Conservation (phyloP, 2,113 vertebrate genomes). For the Zosterops japonicus region DNA sequence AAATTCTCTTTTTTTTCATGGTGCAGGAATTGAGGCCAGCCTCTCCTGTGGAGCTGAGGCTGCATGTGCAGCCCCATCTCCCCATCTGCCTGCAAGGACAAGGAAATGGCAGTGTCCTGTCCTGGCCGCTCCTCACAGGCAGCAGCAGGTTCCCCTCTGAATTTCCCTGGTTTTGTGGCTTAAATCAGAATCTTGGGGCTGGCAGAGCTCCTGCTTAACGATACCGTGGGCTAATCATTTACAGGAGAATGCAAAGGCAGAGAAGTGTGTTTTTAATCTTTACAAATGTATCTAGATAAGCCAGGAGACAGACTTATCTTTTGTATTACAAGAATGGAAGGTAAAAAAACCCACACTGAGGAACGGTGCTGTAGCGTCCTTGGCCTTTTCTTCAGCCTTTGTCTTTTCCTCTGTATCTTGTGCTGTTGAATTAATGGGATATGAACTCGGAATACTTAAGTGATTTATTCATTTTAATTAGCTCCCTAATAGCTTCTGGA, state of each 20-base stretch:
- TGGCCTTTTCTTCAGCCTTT: constrained; percentile 60
- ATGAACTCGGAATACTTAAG: constrained; percentile 61
- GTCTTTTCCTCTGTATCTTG: constrained; percentile 14
- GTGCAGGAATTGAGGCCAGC: not conserved
- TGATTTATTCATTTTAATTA: constrained; percentile 64
- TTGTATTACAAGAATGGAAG: constrained; percentile 11
- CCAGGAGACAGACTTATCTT: constrained; percentile 50
- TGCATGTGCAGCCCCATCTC: not conserved
- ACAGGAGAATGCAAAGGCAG: constrained; percentile 6
- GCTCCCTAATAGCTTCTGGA: constrained; percentile 59
- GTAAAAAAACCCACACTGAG: not conserved
- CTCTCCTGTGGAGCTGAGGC: not conserved
- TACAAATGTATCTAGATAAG: constrained; percentile 59
- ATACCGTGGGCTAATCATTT: constrained; percentile 13
- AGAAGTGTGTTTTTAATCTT: constrained; percentile 44
- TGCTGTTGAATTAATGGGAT: constrained; percentile 45
- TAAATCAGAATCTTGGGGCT: not conserved
- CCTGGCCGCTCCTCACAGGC: not conserved
- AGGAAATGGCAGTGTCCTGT: not conserved
- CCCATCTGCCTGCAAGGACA: not conserved
- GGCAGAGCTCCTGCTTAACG: not conserved
- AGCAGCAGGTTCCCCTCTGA: not conserved
- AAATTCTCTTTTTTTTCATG: not conserved
- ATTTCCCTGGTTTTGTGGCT: not conserved
- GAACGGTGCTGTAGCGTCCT: not conserved